Conservation (phyloP, 2,113 vertebrate genomes). For the Drymodes brunneopygia region DNA sequence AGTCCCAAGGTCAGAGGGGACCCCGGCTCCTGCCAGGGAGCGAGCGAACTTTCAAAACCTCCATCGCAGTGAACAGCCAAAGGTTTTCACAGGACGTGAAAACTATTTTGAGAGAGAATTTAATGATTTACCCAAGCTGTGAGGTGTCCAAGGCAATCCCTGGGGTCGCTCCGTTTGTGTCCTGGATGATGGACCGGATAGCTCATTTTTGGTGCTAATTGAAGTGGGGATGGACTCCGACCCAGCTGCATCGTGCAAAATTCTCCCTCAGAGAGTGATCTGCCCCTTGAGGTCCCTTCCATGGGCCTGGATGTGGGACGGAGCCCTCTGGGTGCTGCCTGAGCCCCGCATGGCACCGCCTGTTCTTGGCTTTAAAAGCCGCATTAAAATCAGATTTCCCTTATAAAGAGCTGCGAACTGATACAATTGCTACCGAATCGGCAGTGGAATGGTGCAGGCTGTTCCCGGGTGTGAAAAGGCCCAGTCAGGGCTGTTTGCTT, state of each 20-base stretch:
- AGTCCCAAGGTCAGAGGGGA: background rate
- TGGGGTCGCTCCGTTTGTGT: accelerated
- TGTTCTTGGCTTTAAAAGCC: background rate
- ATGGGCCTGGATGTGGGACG: accelerated
- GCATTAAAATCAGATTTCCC: background rate
- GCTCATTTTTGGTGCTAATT: background rate
- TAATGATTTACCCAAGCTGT: accelerated
- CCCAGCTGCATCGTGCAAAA: background rate
- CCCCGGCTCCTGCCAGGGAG: background rate
- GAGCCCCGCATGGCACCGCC: accelerated
- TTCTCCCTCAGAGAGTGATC: too few species aligned
- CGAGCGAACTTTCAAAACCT: background rate
- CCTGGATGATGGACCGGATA: background rate
- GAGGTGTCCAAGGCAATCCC: background rate
- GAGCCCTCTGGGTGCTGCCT: background rate
- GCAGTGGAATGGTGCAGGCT: background rate
- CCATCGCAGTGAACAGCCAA: accelerated
- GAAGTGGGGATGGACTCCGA: background rate
- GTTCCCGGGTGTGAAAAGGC: background rate
- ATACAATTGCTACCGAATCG: too few species aligned
- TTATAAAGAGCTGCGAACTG: background rate
- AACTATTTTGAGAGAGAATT: background rate
- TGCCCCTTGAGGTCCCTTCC: accelerated
- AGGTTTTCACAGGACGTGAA: background rate
- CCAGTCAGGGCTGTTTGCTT: background rate